These are phyloP conservation scores for Lytechinus variegatus DNA, from an alignment of 35 echinoderm and acorn worm genomes.

Conservation along the genomic window DNA sequence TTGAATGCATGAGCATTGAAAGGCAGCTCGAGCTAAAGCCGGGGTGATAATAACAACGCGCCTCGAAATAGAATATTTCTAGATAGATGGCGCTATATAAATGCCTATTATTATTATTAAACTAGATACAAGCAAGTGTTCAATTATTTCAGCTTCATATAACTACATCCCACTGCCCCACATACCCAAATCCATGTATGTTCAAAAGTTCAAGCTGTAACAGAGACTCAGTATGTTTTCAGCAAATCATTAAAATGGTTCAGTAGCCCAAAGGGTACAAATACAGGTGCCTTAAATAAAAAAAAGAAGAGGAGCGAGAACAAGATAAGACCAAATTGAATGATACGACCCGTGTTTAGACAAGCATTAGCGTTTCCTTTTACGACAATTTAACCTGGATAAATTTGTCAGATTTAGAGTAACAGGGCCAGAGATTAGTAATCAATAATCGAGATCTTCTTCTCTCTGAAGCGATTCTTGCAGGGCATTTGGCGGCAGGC, in stretches of 20 bases:
- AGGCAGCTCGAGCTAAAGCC: too few species aligned
- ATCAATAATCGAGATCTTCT: slow-evolving; percentile 5
- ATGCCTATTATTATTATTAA: too few species aligned
- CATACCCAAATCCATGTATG: background rate
- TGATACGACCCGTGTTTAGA: background rate
- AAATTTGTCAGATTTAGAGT: background rate
- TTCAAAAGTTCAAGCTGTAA: background rate
- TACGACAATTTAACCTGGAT: background rate
- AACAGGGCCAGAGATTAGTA: background rate
- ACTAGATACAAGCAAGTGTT: too few species aligned
- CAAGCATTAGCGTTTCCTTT: slow-evolving; percentile 11
- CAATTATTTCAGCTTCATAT: background rate
- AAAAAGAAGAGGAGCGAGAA: background rate
- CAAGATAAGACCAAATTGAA: background rate
- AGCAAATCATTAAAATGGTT: background rate
- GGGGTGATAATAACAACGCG: too few species aligned
- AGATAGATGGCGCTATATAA: too few species aligned
- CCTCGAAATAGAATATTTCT: too few species aligned
- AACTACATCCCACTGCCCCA: background rate
- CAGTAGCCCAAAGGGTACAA: background rate
- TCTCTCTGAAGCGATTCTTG: background rate
- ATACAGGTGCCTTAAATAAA: background rate
- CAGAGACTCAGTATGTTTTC: background rate
- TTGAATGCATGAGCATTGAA: too few species aligned
- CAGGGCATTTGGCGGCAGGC: background rate